Evolutionary conservation across 1,140 invertebrate genomes (phyloP).

Genomic region (Orius insidiosus): DNA sequence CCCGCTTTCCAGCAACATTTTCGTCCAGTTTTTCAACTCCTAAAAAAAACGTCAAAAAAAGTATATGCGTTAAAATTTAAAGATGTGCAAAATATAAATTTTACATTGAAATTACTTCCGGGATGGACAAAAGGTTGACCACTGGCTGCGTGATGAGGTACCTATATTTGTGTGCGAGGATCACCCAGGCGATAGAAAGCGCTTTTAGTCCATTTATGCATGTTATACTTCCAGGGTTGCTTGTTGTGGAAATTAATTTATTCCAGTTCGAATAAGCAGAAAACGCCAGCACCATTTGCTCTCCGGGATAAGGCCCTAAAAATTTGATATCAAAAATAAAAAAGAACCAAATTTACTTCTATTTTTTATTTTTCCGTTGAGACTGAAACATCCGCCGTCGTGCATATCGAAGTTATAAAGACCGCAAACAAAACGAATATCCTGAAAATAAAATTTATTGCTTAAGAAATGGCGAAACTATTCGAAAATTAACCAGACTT

Average conservation of each 20-base stretch:
- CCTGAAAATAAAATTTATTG: no score
- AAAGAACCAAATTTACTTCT: no score
- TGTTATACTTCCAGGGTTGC: conserved; percentile 22
- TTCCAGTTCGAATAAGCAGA: conserved; percentile 31
- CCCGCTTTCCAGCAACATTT: conserved; percentile 17
- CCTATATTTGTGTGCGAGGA: conserved; percentile 29
- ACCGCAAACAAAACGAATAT: no score
- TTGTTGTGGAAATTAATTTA: conserved; percentile 24
- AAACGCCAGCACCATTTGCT: conserved; percentile 21
- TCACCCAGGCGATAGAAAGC: conserved; percentile 34
- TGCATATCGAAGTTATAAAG: no score
- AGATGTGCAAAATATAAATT: no score
- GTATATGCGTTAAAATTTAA: no score
- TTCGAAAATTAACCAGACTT: no score
- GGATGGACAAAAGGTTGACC: conserved; percentile 20
- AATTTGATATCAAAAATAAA: no score
- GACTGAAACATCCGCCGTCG: no score
- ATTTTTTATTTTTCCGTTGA: no score
- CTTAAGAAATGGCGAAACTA: no score
- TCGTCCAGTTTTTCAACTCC: conserved; percentile 12
- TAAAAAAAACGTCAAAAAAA: conserved; percentile 8
- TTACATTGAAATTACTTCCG: conserved; percentile 16
- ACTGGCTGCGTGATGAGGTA: conserved; percentile 18
- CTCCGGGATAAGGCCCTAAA: background rate
- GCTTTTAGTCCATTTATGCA: conserved; percentile 34